A percentile compares a stretch with the other conserved stretches of the same genome.
Evolutionary conservation across 2,888 invertebrate genomes (phyloP).

Genomic region (Pammene fasciana): DNA sequence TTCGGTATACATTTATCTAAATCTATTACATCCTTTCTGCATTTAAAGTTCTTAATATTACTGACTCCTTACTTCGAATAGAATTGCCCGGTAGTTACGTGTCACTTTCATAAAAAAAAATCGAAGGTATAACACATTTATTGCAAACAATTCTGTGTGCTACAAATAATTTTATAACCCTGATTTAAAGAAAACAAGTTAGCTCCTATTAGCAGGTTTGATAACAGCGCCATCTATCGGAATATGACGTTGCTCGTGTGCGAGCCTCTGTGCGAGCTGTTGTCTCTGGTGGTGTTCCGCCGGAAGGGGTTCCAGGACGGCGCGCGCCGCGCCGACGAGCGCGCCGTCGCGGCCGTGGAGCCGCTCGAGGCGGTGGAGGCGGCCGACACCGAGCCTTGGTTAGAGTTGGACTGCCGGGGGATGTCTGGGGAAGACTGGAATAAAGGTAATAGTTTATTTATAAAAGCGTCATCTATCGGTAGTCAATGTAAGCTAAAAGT

Average conservation of each 20-base stretch:
- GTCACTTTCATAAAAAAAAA: not conserved
- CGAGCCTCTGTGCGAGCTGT: conserved; percentile 74
- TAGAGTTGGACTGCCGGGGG: conserved; percentile 66
- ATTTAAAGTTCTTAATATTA: conserved; percentile 11
- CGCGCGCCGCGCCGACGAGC: conserved; percentile 75
- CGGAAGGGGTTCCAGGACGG: conserved; percentile 90
- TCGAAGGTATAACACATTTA: not conserved
- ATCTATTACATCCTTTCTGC: conserved; percentile 1
- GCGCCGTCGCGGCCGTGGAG: conserved; percentile 65
- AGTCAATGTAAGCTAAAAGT: not conserved
- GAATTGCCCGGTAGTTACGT: not conserved
- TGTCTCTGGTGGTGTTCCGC: conserved; percentile 82
- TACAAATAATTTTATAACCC: too few relatives aligned
- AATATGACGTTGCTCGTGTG: conserved; percentile 84
- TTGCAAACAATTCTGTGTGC: too few relatives aligned
- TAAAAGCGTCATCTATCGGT: conserved; percentile 8
- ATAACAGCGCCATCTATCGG: conserved; percentile 62
- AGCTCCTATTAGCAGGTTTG: too few relatives aligned
- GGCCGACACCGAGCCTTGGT: conserved; percentile 77
- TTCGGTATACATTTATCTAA: conserved; percentile 10
- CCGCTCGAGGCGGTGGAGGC: conserved; percentile 76
- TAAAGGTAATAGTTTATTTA: not conserved
- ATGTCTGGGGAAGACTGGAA: conserved; percentile 62
- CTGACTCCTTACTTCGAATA: conserved; percentile 22
- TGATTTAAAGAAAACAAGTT: too few relatives aligned